These are phyloP conservation scores for Cheilinus undulatus DNA, from an alignment of 2,113 vertebrate genomes.

Conservation along the genomic window DNA sequence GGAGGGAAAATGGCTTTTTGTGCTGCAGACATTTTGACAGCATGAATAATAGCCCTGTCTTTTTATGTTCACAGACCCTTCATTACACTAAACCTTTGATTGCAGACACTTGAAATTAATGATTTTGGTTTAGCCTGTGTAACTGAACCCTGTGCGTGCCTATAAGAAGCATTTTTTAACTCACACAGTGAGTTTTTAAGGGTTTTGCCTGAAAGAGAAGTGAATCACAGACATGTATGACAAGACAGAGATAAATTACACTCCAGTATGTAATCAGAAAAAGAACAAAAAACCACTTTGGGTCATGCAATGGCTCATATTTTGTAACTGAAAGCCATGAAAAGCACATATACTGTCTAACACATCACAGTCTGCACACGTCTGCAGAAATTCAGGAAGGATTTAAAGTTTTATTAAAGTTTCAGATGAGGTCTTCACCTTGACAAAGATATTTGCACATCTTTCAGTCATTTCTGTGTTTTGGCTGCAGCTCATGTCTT, in stretches of 20 bases:
- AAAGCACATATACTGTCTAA: too few relatives aligned
- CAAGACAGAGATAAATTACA: background rate
- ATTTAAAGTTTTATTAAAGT: conserved; percentile 10
- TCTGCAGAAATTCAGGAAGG: background rate
- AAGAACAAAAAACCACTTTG: background rate
- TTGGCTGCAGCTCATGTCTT: conserved; percentile 12
- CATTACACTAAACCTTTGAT: too few relatives aligned
- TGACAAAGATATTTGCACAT: conserved; percentile 15
- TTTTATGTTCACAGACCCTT: too few relatives aligned
- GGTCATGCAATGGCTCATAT: too few relatives aligned
- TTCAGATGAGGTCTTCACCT: conserved; percentile 17
- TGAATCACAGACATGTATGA: background rate
- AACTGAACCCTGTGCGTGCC: too few relatives aligned
- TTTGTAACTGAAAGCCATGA: too few relatives aligned
- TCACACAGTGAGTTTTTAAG: background rate
- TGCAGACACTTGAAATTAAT: too few relatives aligned
- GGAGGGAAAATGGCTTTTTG: too few relatives aligned
- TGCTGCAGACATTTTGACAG: background rate
- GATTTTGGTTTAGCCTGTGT: too few relatives aligned
- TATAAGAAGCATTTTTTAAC: too few relatives aligned
- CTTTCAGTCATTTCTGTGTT: conserved; percentile 3
- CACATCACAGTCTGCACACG: too few relatives aligned
- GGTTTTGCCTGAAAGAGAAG: too few relatives aligned
- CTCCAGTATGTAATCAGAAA: background rate
- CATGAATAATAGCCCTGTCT: background rate